Conservation (phyloP, 2,113 vertebrate species). For the Ceyx cyanopectus region DNA sequence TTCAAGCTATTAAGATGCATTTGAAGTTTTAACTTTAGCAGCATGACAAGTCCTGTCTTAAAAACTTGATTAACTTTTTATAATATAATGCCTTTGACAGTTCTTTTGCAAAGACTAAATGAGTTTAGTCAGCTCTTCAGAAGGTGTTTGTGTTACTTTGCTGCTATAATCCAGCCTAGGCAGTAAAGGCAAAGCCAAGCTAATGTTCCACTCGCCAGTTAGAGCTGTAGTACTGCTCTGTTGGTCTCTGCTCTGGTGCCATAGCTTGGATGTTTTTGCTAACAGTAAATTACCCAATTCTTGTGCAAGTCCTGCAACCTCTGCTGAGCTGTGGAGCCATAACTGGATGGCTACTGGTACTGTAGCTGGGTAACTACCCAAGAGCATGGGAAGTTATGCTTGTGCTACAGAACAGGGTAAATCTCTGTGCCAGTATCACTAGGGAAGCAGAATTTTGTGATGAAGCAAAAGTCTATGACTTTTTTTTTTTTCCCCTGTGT, state of each 20-base stretch:
- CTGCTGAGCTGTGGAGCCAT: background rate
- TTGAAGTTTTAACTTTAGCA: conserved; percentile 21
- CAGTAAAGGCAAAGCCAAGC: background rate
- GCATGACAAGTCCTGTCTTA: background rate
- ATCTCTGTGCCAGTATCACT: background rate
- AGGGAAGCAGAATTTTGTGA: background rate
- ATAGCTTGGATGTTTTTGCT: background rate
- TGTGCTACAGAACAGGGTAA: background rate
- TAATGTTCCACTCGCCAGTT: background rate
- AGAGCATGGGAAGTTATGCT: background rate
- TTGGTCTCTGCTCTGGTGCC: background rate
- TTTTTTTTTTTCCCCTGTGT: background rate
- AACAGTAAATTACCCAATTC: background rate
- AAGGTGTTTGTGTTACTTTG: conserved; percentile 4
- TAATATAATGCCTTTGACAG: background rate
- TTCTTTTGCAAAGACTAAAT: background rate
- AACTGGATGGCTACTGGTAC: background rate
- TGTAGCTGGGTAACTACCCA: background rate
- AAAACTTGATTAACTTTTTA: conserved; percentile 24
- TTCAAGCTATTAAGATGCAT: background rate
- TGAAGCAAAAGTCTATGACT: background rate
- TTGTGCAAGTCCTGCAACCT: background rate
- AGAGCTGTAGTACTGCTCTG: background rate
- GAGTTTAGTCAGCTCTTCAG: conserved; percentile 40
- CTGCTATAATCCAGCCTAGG: background rate